Conservation (phyloP, 2,797 vertebrate species). For the Microcaecilia unicolor region DNA sequence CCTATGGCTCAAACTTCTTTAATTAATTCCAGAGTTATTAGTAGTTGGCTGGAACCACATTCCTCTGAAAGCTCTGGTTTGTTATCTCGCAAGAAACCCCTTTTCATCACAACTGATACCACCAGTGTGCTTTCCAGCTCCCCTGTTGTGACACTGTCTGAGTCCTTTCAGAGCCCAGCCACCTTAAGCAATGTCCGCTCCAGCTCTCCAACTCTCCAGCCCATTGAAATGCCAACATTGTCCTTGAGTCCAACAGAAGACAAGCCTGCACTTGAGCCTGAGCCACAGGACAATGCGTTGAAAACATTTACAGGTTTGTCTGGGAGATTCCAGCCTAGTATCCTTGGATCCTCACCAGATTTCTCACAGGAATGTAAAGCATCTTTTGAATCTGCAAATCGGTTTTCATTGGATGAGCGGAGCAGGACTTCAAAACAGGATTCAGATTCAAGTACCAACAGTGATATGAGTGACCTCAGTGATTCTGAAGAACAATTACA, state of each 20-base stretch:
- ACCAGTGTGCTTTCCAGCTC: constrained; percentile 74
- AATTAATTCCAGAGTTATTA: constrained; percentile 43
- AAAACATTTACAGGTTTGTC: constrained; percentile 64
- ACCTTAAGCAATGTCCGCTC: constrained; percentile 58
- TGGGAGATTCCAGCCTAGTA: constrained; percentile 60
- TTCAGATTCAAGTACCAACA: constrained; percentile 92
- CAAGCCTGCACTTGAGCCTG: constrained; percentile 52
- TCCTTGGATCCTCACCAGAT: constrained; percentile 57
- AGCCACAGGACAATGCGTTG: constrained; percentile 52
- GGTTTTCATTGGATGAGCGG: constrained; percentile 86
- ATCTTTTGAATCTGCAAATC: constrained; percentile 83
- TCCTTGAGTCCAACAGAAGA: constrained; percentile 71
- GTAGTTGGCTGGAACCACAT: constrained; percentile 55
- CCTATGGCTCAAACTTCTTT: constrained; percentile 33
- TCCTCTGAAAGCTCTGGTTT: constrained; percentile 50
- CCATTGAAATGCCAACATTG: constrained; percentile 71
- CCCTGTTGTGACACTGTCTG: constrained; percentile 55
- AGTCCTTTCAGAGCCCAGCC: constrained; percentile 58
- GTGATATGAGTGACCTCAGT: constrained; percentile 91
- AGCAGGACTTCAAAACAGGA: constrained; percentile 81
- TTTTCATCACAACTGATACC: constrained; percentile 86
- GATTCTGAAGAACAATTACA: constrained; percentile 83
- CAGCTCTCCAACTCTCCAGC: constrained; percentile 55
- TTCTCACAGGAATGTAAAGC: constrained; percentile 58
- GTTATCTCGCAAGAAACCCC: constrained; percentile 71